Percentiles rank a stretch among this genome's conserved stretches.
phyloP scores from a whole-genome alignment of 2,888 invertebrate genomes.

The Platynereis dumerilii region DNA sequence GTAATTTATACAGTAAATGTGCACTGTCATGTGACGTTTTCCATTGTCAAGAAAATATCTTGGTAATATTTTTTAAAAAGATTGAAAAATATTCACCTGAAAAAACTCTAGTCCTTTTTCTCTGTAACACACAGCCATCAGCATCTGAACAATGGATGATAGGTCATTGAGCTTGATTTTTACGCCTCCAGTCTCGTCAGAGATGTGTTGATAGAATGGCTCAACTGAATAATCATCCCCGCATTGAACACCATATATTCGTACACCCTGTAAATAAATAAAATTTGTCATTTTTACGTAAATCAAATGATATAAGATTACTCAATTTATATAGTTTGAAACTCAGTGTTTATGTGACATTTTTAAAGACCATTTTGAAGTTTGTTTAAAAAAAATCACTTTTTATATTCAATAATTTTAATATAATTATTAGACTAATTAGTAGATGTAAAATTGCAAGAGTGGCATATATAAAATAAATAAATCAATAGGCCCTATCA shows the following conservation, averaged over 20 bases:
- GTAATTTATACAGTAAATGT: not conserved
- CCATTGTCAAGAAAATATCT: too few relatives aligned
- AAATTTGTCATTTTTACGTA: not conserved
- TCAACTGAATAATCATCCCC: conserved; percentile 8
- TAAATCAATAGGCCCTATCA: too few relatives aligned
- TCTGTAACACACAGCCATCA: conserved; percentile 59
- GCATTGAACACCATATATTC: conserved; percentile 48
- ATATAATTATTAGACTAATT: too few relatives aligned
- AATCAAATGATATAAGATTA: not conserved
- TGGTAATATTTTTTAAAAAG: too few relatives aligned
- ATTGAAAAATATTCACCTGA: conserved; percentile 19
- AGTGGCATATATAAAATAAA: too few relatives aligned
- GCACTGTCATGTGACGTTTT: too few relatives aligned
- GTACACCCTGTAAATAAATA: conserved; percentile 42
- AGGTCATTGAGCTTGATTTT: conserved; percentile 51
- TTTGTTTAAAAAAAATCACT: too few relatives aligned
- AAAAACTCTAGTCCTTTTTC: conserved; percentile 47
- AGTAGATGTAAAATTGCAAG: too few relatives aligned
- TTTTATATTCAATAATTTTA: too few relatives aligned
- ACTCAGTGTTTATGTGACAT: too few relatives aligned
- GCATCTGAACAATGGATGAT: conserved; percentile 49
- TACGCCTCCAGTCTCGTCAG: conserved; percentile 45
- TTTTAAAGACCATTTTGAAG: too few relatives aligned
- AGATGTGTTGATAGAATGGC: conserved; percentile 45
- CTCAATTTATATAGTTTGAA: too few relatives aligned